Evolutionary conservation across 2,113 vertebrate genomes (phyloP).

Genomic region (Pitta sordida): DNA sequence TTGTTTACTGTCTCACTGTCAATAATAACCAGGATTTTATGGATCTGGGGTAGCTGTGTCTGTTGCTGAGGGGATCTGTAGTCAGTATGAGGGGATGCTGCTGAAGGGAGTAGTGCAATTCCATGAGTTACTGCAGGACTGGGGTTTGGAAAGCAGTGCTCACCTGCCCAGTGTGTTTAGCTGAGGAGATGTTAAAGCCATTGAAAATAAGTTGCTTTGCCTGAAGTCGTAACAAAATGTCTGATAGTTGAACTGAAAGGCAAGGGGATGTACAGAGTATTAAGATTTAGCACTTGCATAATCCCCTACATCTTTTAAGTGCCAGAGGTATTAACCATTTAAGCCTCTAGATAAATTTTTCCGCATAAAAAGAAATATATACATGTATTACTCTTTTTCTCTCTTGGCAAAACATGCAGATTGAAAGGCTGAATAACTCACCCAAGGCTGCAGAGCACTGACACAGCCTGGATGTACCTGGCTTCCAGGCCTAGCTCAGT

Average conservation of each 20-base stretch:
- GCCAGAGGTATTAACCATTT: neutral
- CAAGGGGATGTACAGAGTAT: neutral
- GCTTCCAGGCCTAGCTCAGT: neutral
- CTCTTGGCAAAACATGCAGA: neutral
- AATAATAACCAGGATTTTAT: neutral
- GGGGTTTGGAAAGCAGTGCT: neutral
- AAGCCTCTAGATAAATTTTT: neutral
- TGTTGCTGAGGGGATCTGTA: neutral
- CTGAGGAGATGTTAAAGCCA: neutral
- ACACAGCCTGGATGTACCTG: neutral
- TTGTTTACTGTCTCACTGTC: neutral
- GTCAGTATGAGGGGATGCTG: accelerated
- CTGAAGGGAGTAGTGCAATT: neutral
- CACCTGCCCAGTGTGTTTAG: neutral
- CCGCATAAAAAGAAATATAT: neutral
- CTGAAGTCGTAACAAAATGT: neutral
- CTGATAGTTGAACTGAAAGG: neutral
- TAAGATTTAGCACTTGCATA: neutral
- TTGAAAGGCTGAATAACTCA: neutral
- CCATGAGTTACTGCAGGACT: neutral
- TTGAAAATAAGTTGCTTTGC: neutral
- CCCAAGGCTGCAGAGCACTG: neutral
- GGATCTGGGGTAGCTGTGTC: neutral
- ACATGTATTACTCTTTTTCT: neutral
- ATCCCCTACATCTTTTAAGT: neutral